Conservation (phyloP, 92 coral and sea anemone genomes). For the Zoanthus sociatus region DNA sequence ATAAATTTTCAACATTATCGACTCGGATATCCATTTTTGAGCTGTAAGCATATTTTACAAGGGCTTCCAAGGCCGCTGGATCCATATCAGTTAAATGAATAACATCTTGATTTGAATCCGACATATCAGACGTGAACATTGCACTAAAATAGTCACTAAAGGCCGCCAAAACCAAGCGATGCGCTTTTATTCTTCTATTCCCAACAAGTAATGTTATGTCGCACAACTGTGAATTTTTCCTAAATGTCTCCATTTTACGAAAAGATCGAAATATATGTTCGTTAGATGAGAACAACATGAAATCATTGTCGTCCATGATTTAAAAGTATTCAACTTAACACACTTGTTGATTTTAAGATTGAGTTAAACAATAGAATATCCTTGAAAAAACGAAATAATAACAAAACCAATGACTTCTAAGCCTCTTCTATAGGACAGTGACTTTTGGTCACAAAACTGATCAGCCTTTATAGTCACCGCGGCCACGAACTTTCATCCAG, state of each 20-base stretch:
- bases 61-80: constrained; percentile 90
- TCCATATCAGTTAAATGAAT: constrained; percentile 89
- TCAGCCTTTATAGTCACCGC: constrained; percentile 12
- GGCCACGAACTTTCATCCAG: background rate
- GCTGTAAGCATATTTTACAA: constrained; percentile 91
- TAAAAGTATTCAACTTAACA: background rate
- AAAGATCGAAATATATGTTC: constrained; percentile 81
- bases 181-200: constrained; percentile 87
- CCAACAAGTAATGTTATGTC: constrained; percentile 93
- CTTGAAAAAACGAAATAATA: constrained; percentile 38
- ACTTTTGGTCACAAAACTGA: background rate
- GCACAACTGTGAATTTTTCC: constrained; percentile 85
- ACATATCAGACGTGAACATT: constrained; percentile 94
- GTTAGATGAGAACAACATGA: constrained; percentile 64
- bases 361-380: background rate
- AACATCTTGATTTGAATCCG: constrained; percentile 81
- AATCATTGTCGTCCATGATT: constrained; percentile 83
- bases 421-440: constrained; percentile 29
- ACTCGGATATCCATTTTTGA: constrained; percentile 92
- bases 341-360: background rate
- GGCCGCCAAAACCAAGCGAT: constrained; percentile 92
- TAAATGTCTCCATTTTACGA: constrained; percentile 83
- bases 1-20: constrained; percentile 92
- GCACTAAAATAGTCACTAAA: constrained; percentile 99
- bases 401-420: constrained; percentile 13